phyloP scores from a whole-genome alignment of 2,113 vertebrate genomes.

The Chaetodon trifascialis region DNA sequence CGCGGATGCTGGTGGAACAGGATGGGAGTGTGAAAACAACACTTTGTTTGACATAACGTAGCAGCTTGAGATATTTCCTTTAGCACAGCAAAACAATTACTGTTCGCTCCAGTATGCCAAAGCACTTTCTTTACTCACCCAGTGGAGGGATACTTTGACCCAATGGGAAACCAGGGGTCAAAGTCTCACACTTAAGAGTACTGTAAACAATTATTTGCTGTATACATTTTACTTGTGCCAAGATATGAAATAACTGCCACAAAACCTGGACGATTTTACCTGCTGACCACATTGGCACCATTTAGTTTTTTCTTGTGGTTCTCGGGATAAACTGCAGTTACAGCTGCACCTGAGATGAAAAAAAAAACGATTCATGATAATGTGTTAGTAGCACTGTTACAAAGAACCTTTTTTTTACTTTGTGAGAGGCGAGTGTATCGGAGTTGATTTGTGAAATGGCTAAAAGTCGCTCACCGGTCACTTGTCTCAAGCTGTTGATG shows the following conservation, averaged over 20 bases:
- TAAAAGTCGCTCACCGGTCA: conserved; percentile 83
- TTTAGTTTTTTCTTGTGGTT: conserved; percentile 66
- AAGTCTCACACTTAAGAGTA: neutral
- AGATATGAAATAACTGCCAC: neutral
- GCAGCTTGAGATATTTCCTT: conserved; percentile 19
- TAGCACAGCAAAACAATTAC: conserved; percentile 1
- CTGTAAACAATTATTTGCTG: neutral
- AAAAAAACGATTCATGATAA: neutral
- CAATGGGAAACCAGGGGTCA: neutral
- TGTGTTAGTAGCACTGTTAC: neutral
- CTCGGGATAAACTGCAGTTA: conserved; percentile 61
- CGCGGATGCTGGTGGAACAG: conserved; percentile 75
- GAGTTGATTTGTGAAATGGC: neutral
- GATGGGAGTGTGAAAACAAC: conserved; percentile 13
- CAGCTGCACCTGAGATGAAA: conserved; percentile 60
- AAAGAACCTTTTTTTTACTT: neutral
- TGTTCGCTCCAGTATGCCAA: neutral
- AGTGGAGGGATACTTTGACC: neutral
- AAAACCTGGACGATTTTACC: conserved; percentile 57
- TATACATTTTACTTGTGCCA: neutral
- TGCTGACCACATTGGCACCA: conserved; percentile 72
- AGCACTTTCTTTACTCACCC: neutral
- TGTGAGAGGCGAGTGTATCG: neutral
- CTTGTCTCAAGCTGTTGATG: conserved; percentile 77
- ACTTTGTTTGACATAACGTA: neutral